phyloP scores from a whole-genome alignment of 2,113 vertebrate species.

The Charadrius vociferus region DNA sequence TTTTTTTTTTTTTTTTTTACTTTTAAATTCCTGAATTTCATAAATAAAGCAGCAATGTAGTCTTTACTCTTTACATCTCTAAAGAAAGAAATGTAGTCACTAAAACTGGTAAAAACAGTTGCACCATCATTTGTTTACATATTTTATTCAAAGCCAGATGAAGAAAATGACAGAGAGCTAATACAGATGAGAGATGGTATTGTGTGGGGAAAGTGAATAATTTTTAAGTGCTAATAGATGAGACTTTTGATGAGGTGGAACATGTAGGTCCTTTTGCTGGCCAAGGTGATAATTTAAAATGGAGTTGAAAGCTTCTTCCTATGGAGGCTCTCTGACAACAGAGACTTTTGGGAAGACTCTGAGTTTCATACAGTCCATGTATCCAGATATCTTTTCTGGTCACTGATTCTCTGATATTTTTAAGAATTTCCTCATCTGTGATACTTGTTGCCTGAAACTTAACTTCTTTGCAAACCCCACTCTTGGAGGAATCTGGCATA shows the following conservation, averaged over 20 bases:
- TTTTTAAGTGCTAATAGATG: neutral
- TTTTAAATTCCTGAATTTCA: neutral
- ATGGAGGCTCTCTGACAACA: neutral
- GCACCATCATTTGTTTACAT: neutral
- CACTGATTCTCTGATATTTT: neutral
- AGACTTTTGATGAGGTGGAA: neutral
- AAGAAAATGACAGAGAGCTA: neutral
- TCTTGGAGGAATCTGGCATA: neutral
- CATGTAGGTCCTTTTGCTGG: neutral
- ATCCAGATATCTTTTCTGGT: neutral
- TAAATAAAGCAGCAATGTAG: neutral
- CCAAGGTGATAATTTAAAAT: neutral
- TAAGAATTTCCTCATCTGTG: neutral
- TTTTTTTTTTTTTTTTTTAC: neutral
- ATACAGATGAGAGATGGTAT: neutral
- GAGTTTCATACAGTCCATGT: rapidly evolving
- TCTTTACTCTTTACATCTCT: neutral
- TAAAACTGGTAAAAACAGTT: neutral
- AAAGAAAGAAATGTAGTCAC: neutral
- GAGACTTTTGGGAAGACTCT: neutral
- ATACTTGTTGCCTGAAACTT: neutral
- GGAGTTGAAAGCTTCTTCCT: neutral
- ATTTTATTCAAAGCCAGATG: neutral
- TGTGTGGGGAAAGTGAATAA: neutral
- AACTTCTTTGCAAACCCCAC: neutral